Base-by-base conservation (phyloP, 2,113 vertebrate species). In the Leucoraja erinaceus region DNA sequence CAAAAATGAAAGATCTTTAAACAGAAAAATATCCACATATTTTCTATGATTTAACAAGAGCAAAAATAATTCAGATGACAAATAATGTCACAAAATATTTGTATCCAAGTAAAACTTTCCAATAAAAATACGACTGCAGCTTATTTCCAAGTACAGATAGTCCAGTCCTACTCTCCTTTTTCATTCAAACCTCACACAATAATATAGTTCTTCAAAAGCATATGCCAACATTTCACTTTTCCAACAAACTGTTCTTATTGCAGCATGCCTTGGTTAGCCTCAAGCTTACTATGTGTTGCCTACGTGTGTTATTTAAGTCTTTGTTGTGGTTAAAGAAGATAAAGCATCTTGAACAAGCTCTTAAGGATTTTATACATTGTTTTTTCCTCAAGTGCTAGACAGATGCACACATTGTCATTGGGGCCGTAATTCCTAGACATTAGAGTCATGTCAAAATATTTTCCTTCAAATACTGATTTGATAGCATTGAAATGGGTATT, bases 1-100 rank as follows among this genome's bases (percentile, higher is more conserved):
- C 68, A 91, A 91, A 88, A 70, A 72, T 54, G 22, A 22, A 72
- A 66, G 56, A 91, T 31, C 22, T 91, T 68, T 68, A 33, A 38
- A 56, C 33, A 14, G 54, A 72, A 91, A 91, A 47, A 91, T 61
- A 22, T 91, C 66, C 70, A 25, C 10, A 0, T n/a, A 54, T 91
- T 28, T 47, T 72, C 18, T 47, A 28, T 28, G 90, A 74, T 74
- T 38, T 90, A 31, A 20, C 20, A 38, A 31, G 38, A 72, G 22
- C 28, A 25, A 91, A 91, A 91, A 38, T 66, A 90, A 90, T 90
- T 70, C 88, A 70, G 33, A 10, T 90, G n/a, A 63, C 88, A 91
- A 68, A 0, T 28, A 91, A 91, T 54, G 68, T 12, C 66, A 33
- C 22, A 11, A 38, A 28, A 91, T 72, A 31, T 90, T 63, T 20